A percentile compares a stretch with the other conserved stretches of the same genome.
These are phyloP conservation scores for Lepeophtheirus salmonis DNA, from an alignment of 1,140 invertebrate genomes.

Conservation along the genomic window DNA sequence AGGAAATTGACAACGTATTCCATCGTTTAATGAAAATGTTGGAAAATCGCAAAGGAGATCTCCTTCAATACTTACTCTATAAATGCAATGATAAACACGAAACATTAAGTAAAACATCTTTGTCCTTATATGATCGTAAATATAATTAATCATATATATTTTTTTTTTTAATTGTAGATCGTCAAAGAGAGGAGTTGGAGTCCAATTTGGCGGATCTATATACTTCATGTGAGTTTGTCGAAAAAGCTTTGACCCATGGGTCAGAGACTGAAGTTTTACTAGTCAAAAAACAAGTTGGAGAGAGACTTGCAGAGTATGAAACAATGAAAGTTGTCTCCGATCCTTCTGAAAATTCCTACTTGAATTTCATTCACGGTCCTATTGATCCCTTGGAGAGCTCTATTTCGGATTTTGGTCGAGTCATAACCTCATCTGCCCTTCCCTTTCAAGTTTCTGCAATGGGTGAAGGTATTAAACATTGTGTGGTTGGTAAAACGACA, in stretches of 20 bases:
- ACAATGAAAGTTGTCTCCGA: conserved; percentile 27
- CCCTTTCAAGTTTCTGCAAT: background rate
- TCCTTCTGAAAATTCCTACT: conserved; percentile 31
- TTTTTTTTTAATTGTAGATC: conserved; percentile 18
- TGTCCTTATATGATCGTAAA: background rate
- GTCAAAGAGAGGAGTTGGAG: conserved; percentile 29
- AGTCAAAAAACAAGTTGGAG: conserved; percentile 35
- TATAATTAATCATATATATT: background rate
- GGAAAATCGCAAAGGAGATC: conserved; percentile 27
- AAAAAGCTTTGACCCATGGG: conserved; percentile 32
- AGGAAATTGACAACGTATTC: conserved; percentile 28
- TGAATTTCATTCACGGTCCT: conserved; percentile 23
- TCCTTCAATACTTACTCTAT: conserved; percentile 30
- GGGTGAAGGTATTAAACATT: conserved; percentile 28
- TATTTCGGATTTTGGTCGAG: background rate
- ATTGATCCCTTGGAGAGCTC: background rate
- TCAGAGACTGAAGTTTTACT: conserved; percentile 34
- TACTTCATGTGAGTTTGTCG: conserved; percentile 27
- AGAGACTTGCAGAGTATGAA: conserved; percentile 31
- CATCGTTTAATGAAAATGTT: conserved; percentile 27
- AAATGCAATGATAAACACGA: conserved; percentile 29
- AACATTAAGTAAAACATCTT: conserved; percentile 26
- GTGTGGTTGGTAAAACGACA: conserved; percentile 26
- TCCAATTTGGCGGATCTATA: conserved; percentile 30
- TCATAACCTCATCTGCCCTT: conserved; percentile 7